Base-by-base conservation (phyloP, 2,888 invertebrate species). In the Stenotaenia linearis region DNA sequence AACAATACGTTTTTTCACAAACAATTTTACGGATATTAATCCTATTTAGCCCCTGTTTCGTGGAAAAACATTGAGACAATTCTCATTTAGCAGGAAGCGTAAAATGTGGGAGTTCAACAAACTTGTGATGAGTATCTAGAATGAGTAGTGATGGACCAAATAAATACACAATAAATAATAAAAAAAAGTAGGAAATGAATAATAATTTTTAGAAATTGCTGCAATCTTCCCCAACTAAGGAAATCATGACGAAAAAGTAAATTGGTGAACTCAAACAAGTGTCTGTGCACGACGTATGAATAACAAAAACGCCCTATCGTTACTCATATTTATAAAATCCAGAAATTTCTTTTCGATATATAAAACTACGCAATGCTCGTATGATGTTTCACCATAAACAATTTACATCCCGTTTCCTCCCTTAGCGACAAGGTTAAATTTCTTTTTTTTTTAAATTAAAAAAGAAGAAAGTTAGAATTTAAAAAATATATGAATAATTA, bases 321-420 rank as follows among this genome's bases (percentile, higher is more conserved):
- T 50, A 50, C 18, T 50, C 50, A 50, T 50, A 50, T 50, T 32
- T 32, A 9, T 9, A 32, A 9, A 6, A 32, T 32, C n/a, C 7
- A 69, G 61, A 23, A 25, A 1, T 69, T 28, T 69, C 28, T 69
- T 28, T 45, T 28, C 25, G 28, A 69, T 69, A 69, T 25, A 23
- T 28, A 69, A 6, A 69, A 28, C 69, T 28, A n/a, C 69, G 69
- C 69, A 69, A 69, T 69, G 69, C 50, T 0, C 15, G 69, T 69
- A 69, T 69, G 69, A 69, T 25, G 50, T 69, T 69, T 28, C 69
- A 28, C 69, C 69, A 69, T 69, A 69, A 69, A 69, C 69, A 69
- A 28, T 69, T 15, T 69, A 23, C 69, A 69, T 69, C 69, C 69
- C 69, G 69, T 69, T 69, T 69, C 69, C 69, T 69, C 69, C 69